Evolutionary conservation across 1,140 invertebrate species (phyloP).

Genomic region (Brachionus angularis): DNA sequence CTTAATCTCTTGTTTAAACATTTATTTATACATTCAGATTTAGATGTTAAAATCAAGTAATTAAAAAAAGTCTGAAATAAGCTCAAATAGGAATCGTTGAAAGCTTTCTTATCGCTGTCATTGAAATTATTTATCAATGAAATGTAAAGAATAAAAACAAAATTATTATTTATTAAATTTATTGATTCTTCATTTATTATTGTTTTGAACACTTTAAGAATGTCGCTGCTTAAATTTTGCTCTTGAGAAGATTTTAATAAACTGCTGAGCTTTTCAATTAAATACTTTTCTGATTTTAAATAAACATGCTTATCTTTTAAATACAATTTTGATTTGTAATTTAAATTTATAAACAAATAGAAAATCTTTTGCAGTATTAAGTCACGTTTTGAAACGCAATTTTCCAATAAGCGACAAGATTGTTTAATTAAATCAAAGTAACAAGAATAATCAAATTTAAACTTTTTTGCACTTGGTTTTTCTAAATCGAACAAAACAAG

Average conservation of each 20-base stretch:
- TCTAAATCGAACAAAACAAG: too few relatives aligned
- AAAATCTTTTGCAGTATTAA: too few relatives aligned
- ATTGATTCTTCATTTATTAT: not conserved
- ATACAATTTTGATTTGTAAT: too few relatives aligned
- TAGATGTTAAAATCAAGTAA: not conserved
- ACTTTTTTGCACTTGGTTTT: slow-evolving; percentile 13
- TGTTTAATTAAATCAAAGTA: too few relatives aligned
- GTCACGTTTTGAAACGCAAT: too few relatives aligned
- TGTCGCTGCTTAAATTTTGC: not conserved
- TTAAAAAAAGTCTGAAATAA: slow-evolving; percentile 10
- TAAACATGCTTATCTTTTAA: slow-evolving; percentile 1
- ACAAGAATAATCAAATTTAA: slow-evolving; percentile 4
- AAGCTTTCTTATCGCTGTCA: too few relatives aligned
- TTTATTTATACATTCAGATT: not conserved
- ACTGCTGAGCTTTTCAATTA: not conserved
- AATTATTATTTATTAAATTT: not conserved
- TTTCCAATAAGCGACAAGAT: too few relatives aligned
- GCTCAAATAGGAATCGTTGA: too few relatives aligned
- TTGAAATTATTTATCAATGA: not conserved
- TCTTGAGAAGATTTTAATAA: too few relatives aligned
- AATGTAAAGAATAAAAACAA: slow-evolving; percentile 1
- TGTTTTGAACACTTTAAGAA: not conserved
- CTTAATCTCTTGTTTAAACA: not conserved
- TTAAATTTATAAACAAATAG: too few relatives aligned
- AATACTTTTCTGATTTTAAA: not conserved